These are phyloP conservation scores for Boleophthalmus pectinirostris DNA, from an alignment of 2,113 vertebrate genomes.

Conservation along the genomic window DNA sequence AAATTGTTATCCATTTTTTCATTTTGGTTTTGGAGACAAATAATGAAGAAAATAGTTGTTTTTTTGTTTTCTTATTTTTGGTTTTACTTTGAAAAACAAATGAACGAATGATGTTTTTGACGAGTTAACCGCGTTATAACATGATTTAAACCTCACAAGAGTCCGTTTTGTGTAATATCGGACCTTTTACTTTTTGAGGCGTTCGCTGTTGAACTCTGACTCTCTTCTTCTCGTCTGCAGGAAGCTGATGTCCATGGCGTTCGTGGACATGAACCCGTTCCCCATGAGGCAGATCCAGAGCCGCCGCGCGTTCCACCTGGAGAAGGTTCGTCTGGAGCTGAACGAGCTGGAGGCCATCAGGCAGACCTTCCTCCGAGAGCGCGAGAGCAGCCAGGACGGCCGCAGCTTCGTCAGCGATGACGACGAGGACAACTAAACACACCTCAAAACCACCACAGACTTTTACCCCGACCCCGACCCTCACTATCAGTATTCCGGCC, in stretches of 20 bases:
- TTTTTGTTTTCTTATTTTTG: too few relatives aligned
- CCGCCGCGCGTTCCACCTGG: conserved; percentile 89
- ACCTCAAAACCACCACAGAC: conserved; percentile 3
- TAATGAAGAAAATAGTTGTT: too few relatives aligned
- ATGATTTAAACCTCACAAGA: too few relatives aligned
- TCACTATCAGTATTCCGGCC: conserved; percentile 61
- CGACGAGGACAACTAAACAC: conserved; percentile 83
- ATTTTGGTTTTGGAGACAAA: too few relatives aligned
- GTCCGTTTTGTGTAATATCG: too few relatives aligned
- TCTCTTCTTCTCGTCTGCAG: conserved; percentile 55
- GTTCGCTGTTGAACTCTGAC: not conserved
- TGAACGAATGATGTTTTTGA: too few relatives aligned
- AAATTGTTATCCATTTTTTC: too few relatives aligned
- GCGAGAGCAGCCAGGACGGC: conserved; percentile 85
- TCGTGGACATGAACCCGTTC: conserved; percentile 96
- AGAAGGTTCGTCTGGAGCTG: conserved; percentile 94
- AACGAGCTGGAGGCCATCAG: conserved; percentile 94
- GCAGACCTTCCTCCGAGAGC: conserved; percentile 90
- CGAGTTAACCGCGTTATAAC: too few relatives aligned
- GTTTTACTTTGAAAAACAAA: too few relatives aligned
- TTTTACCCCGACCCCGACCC: conserved; percentile 12
- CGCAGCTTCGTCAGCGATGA: conserved; percentile 92
- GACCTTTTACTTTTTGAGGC: not conserved
- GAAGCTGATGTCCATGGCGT: conserved; percentile 90
- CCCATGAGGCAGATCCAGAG: conserved; percentile 94